Conservation (phyloP, 2,888 invertebrate genomes). For the Rotaria magnacalcarata region DNA sequence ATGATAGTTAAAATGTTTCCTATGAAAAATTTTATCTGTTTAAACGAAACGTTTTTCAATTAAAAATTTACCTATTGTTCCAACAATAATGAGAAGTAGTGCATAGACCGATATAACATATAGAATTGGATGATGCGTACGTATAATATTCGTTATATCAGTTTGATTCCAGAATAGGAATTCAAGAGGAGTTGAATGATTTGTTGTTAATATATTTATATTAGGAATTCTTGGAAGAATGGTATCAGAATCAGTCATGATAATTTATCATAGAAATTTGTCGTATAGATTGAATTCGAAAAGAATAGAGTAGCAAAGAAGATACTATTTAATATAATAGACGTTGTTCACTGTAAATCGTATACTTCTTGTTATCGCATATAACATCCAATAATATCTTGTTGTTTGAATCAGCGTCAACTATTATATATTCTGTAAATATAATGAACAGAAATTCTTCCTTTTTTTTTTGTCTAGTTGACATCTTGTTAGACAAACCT, state of each 20-base stretch:
- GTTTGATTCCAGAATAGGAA: not conserved
- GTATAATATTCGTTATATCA: not conserved
- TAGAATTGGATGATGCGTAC: not conserved
- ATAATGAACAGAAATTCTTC: not conserved
- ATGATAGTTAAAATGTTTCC: conserved; percentile 41
- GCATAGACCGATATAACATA: not conserved
- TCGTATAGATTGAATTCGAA: no score
- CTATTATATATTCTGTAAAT: not conserved
- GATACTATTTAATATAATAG: no score
- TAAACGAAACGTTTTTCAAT: not conserved
- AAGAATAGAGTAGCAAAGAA: no score
- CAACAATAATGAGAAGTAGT: not conserved
- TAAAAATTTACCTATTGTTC: not conserved
- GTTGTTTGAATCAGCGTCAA: not conserved
- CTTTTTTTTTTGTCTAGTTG: not conserved
- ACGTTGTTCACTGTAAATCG: not conserved
- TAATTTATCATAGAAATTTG: no score
- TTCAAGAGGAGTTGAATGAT: not conserved
- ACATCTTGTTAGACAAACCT: not conserved
- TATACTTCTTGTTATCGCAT: not conserved
- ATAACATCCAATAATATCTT: no score
- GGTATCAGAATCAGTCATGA: not conserved
- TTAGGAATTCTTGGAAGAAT: not conserved
- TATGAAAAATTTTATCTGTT: not conserved
- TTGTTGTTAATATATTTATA: not conserved